phyloP scores from a whole-genome alignment of 2,888 invertebrate species.

The Calameuta idolon region DNA sequence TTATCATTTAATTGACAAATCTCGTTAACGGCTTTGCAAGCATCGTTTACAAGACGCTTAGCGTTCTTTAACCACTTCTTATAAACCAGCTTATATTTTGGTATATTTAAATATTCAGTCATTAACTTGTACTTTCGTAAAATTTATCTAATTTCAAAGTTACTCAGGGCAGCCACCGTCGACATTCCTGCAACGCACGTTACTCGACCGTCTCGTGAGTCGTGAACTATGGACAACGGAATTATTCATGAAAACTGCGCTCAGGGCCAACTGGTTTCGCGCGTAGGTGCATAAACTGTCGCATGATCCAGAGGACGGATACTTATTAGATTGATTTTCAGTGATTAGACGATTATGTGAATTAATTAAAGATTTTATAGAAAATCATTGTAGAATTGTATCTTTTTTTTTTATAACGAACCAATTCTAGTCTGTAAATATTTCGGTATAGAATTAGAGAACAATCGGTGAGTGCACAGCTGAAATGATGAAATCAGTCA shows the following conservation, averaged over 20 bases:
- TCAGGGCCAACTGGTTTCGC: slow-evolving; percentile 24
- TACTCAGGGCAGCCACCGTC: neutral
- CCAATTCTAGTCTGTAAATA: neutral
- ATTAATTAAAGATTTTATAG: too few species aligned
- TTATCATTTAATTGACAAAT: neutral
- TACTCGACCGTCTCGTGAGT: neutral
- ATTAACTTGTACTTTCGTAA: neutral
- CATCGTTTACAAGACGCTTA: neutral
- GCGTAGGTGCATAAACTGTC: slow-evolving; percentile 17
- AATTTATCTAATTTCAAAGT: neutral
- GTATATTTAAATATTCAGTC: neutral
- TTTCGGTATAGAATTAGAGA: neutral
- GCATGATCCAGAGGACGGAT: neutral
- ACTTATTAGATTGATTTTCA: neutral
- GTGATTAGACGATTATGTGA: neutral
- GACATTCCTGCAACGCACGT: neutral
- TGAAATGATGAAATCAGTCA: too few species aligned
- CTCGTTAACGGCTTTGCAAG: neutral
- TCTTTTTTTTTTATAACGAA: neutral
- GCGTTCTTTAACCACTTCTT: neutral
- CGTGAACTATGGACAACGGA: neutral
- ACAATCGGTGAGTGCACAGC: neutral
- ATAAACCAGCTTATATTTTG: neutral
- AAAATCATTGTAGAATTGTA: neutral
- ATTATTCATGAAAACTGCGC: neutral